Conservation (phyloP, 1,140 invertebrate genomes). For the Armadillidium nasatum region DNA sequence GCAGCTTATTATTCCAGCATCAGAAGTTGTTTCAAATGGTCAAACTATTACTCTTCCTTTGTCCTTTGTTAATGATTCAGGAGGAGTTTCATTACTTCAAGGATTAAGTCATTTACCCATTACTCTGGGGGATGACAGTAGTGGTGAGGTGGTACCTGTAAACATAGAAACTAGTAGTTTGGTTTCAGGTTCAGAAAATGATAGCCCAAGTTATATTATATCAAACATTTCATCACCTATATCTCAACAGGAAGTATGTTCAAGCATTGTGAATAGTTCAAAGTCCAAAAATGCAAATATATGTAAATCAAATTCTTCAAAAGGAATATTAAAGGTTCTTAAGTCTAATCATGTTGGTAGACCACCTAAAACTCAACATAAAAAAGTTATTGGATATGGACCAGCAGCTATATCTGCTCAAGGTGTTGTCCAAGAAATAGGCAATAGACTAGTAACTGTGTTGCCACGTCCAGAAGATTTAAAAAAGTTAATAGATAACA, state of each 20-base stretch:
- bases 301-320: slow-evolving; percentile 1
- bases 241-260: not conserved
- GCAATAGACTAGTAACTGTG: slow-evolving; percentile 39
- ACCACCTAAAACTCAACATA: slow-evolving; percentile 20
- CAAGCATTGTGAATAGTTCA: not conserved
- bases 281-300: slow-evolving; percentile 7
- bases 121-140: slow-evolving; percentile 27
- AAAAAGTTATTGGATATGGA: slow-evolving; percentile 36
- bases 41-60: slow-evolving; percentile 37
- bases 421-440: slow-evolving; percentile 40
- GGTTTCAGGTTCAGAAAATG: slow-evolving; percentile 13
- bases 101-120: slow-evolving; percentile 33
- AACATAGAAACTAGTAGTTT: slow-evolving; percentile 26
- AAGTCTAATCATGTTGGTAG: slow-evolving; percentile 17
- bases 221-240: slow-evolving; percentile 25
- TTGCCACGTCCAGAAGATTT: slow-evolving; percentile 42
- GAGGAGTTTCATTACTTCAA: slow-evolving; percentile 35
- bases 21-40: slow-evolving; percentile 29
- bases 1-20: slow-evolving; percentile 36
- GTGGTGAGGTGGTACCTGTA: slow-evolving; percentile 26
- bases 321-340: slow-evolving; percentile 21
- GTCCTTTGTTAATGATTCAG: slow-evolving; percentile 33
- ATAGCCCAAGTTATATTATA: slow-evolving; percentile 22
- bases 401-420: slow-evolving; percentile 42
- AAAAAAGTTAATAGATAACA: slow-evolving; percentile 37